Percentiles rank a stretch among this genome's conserved stretches.
Evolutionary conservation across 2,888 invertebrate species (phyloP).

Genomic region (Drosophila cracens): DNA sequence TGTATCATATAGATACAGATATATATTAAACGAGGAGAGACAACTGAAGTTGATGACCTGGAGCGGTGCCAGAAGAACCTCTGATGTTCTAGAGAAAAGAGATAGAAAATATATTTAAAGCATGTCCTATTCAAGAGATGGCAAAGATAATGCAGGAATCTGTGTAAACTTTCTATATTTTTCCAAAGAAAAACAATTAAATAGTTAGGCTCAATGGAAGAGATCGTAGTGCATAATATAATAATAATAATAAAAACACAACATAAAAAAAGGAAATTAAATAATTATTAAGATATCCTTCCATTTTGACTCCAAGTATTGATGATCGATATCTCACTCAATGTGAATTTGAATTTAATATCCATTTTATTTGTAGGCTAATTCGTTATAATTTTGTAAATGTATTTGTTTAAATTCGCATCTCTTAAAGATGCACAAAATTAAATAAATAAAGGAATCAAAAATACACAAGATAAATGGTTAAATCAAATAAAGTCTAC

Average conservation of each 20-base stretch:
- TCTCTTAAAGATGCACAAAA: too few relatives aligned
- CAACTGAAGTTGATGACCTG: background rate
- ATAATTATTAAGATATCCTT: too few relatives aligned
- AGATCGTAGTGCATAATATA: too few relatives aligned
- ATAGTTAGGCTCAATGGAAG: too few relatives aligned
- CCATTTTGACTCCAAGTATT: too few relatives aligned
- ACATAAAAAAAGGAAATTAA: fast-evolving
- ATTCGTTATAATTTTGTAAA: too few relatives aligned
- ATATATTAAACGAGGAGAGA: background rate
- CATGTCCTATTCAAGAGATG: background rate
- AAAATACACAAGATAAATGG: background rate
- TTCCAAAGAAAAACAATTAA: background rate
- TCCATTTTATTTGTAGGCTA: too few relatives aligned
- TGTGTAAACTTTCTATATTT: background rate
- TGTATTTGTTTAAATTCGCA: too few relatives aligned
- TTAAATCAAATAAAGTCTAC: background rate
- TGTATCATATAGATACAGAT: background rate
- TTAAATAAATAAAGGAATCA: background rate
- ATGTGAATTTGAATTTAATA: background rate
- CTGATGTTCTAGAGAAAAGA: background rate
- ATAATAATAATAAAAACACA: too few relatives aligned
- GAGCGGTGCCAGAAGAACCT: background rate
- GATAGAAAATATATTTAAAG: background rate
- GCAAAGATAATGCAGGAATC: background rate
- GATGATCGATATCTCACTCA: background rate